Base-by-base conservation (phyloP, 2,888 invertebrate species). In the Brachypterus glaber region DNA sequence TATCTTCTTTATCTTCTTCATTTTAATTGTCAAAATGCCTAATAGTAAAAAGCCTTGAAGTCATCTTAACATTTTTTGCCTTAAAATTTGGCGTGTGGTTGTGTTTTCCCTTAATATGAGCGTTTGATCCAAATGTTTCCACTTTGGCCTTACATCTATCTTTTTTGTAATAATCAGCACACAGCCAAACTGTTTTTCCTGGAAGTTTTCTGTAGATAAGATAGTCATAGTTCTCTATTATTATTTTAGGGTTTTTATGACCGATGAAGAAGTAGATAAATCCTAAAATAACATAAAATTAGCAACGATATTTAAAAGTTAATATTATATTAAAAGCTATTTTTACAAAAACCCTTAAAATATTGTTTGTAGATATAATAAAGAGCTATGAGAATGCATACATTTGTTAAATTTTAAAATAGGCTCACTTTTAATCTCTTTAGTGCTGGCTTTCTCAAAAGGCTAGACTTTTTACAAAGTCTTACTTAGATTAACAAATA, bases 201-300 rank as follows among this genome's bases (percentile, higher is more conserved):
- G 45, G 43, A 2, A 44, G 32, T 31, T 51, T 50, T 35, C 47
- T 49, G 21, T 48, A 45, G 9, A 50, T 21, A 1, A 40, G 40
- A 37, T 48, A 53, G 26, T 51, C 49, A 32, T 46, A 37, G 17
- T 45, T 44, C 18, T 51, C 47, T 11, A 49, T 35, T 35, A 51
- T 46, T 39, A 53, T 49, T 41, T 51, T 51, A 4, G 52, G 52
- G 37, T 53, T 49, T 31, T 53, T 53, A n/a, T 43, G 41, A 7
- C 49, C 51, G 9, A 44, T 33, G 29, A 46, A 49, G 29, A 51
- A 50, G 34, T 47, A 50, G 30, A 53, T 49, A 8, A 44, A 30
- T 40, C 47, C 48, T 49, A 26, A 39, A 51, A 49, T 31, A 33
- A 4, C 9, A 21, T 9, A 7, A 21, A 21, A 21, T 21, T 21